Evolutionary conservation across 2,113 vertebrate species (phyloP), one percentile per base, ranked within the genome.

Genomic region (Charina bottae): DNA sequence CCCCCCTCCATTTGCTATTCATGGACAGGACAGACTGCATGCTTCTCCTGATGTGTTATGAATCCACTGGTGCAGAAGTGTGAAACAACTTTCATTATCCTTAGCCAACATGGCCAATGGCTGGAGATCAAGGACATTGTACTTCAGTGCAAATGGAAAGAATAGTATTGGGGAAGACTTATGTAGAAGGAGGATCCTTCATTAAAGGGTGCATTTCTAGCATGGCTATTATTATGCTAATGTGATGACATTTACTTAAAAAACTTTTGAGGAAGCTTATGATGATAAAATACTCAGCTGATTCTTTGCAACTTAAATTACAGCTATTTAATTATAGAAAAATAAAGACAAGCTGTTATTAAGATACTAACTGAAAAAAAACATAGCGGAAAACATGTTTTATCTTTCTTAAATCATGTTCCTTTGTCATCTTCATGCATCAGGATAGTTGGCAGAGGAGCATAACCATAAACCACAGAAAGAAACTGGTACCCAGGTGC

Each of bases 401-500:
- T 13, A 92, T 96, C 89, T 94, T 95, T 93, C 95, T 78, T 94
- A 93, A 62, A 84, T 96, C 89, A 94, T 59, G 10, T 19, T 55
- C 26, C 89, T 46, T 95, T 92, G 83, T 95, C 95, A 92, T 96
- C 91, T 93, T 6, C 56, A 92, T 93, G 68, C 87, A 59, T 64
- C 2, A 26, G n/a, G 0, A 46, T n/a, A n/a, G 91, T 83, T 93
- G 88, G 93, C 86, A 91, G 83, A 90, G 83, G 92, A 95, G 49
- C 28, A 78, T 90, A 95, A 93, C 15, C 78, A 91, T 59, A 95
- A 97, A 94, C 95, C 90, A 53, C 92, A 83, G 94, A 94, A 93
- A 93, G 94, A 93, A 95, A 91, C 95, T 94, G 93, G 93, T 93
- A 90, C 96, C 95, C 97, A 98, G 97, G 97, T 98, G 97, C 95